Evolutionary conservation across 2,888 invertebrate genomes (phyloP), one percentile per base, ranked within the genome.

Genomic region (Euspilapteryx auroguttella): DNA sequence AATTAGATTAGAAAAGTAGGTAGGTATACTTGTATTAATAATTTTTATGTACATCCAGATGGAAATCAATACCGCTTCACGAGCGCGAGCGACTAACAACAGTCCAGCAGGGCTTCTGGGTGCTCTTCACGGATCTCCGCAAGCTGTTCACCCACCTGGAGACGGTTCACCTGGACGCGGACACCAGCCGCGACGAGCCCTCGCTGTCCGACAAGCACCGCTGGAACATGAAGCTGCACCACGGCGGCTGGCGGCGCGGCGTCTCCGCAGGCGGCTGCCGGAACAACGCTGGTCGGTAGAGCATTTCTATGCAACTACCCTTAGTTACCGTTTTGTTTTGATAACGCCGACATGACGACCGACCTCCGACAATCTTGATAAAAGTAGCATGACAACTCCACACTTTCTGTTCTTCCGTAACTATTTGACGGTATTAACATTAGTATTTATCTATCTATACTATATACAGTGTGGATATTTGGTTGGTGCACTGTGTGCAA

Each of bases 231-330:
- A 82, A 87, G 45, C 81, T 91, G 50, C 89, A 87, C 50, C 90
- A 92, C 49, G 91, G 92, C 1, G 83, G 84, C 14, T 94, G 94
- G 93, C 84, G 86, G 45, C 79, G 83, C 32, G 94, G 94, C 0
- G 92, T 93, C 1, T 85, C 91, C 0, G 92, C 93, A 0, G 94
- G 94, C 3, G 94, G 94, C 20, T 94, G 94, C 55, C 77, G 92
- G 40, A 94, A 94, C 61, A 88, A 92, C 55, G 85, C 84, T 50
- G 81, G 86, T 85, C 45, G 58, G 64, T 57, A 42, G 7, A 6
- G 9, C n/a, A 8, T 27, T 21, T 20, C 9, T 1, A 29, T 21
- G 11, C 29, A 10, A 15, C 12, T 14, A n/a, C n/a, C n/a, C n/a
- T n/a, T n/a, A n/a, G n/a, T n/a, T n/a, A n/a, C n/a, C n/a, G n/a